Conservation (phyloP, 2,797 vertebrate genomes). For the Prunella strophiata region DNA sequence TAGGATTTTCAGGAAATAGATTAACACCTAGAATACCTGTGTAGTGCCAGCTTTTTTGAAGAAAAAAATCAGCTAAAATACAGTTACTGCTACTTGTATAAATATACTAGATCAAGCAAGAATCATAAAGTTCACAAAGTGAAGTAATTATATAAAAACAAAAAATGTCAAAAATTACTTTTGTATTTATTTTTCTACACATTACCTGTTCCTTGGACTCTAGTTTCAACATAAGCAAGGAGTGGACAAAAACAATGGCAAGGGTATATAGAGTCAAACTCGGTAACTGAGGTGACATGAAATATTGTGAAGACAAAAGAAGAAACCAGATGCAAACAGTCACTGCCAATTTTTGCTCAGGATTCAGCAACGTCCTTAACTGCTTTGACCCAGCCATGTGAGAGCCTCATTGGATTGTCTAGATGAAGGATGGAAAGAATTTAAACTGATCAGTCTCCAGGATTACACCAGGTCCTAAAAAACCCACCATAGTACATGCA, state of each 20-base stretch:
- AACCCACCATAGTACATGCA: accelerated
- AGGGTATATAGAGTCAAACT: neutral
- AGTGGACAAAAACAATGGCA: neutral
- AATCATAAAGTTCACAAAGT: neutral
- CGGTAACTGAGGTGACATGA: neutral
- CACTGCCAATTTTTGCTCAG: neutral
- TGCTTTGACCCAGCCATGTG: neutral
- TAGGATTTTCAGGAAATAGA: neutral
- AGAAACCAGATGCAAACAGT: neutral
- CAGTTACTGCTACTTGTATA: neutral
- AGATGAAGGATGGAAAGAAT: neutral
- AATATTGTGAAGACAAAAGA: neutral
- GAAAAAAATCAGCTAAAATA: neutral
- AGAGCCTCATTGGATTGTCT: neutral
- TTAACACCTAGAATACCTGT: neutral
- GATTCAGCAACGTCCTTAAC: neutral
- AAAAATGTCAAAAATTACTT: neutral
- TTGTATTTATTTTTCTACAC: neutral
- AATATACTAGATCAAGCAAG: neutral
- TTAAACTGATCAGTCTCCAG: accelerated
- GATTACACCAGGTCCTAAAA: neutral
- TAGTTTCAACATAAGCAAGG: neutral
- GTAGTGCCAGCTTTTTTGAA: neutral
- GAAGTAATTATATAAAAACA: neutral
- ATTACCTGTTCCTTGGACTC: neutral